Base-by-base conservation (phyloP, 2,113 vertebrate genomes). In the Proterorhinus semilunaris region DNA sequence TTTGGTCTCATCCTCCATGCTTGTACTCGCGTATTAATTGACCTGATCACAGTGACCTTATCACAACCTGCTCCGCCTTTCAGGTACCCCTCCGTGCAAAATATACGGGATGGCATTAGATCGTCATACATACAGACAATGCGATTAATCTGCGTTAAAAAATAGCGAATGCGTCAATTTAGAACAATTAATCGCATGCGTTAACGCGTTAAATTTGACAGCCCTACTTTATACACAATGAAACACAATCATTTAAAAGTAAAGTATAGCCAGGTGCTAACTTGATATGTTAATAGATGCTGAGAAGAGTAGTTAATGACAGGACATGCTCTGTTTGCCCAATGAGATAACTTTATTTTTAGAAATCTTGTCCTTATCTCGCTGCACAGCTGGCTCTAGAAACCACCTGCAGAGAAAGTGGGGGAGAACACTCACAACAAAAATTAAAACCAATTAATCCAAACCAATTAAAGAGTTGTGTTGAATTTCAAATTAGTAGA, bases 341-440 rank as follows among this genome's bases (percentile, higher is more conserved):
- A 86, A 70, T 57, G 62, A 82, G 62, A 1, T 1, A 3, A 10
- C 58, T 47, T 50, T 88, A 90, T 87, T 90, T 90, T 90, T 88
- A 88, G 84, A 71, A 69, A 17, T 64, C 48, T 7, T 50, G 75
- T 52, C 75, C 81, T 90, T 91, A 91, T 90, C 88, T 81, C 80
- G 59, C 75, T 59, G 11, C 74, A 81, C 89, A 90, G 87, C 82
- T 81, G 80, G 65, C 75, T 73, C 46, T 9, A 57, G 78, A 80
- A 83, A 85, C 86, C 81, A 88, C 75, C 82, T 84, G 77, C 68
- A 68, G 27, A 50, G 62, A 48, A 75, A 83, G 62, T 76, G 75
- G 42, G 48, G 62, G 7, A 10, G 46, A 47, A 10, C 7, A 47
- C 46, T 47, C 46, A 47, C 46, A 47, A 4, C 46, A 36, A 36